Percentiles rank a stretch among this genome's conserved stretches.
These are phyloP conservation scores for Formica aserva DNA, from an alignment of 2,888 invertebrate species.

Conservation along the genomic window DNA sequence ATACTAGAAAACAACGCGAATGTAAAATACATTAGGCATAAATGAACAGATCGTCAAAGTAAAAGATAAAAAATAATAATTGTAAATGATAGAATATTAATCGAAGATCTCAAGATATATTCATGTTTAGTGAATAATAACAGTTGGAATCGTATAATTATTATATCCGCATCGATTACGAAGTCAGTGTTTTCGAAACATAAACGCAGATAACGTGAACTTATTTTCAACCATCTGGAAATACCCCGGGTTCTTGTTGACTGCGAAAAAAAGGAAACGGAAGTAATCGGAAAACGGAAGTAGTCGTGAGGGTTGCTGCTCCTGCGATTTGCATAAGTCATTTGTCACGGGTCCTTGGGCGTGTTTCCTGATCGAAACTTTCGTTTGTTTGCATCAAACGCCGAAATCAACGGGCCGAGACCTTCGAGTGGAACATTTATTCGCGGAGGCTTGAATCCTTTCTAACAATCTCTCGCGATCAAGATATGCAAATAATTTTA, in stretches of 20 bases:
- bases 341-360: constrained; percentile 68
- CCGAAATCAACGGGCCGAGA: constrained; percentile 56
- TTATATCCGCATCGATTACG: background rate
- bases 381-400: constrained; percentile 67
- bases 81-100: background rate
- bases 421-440: constrained; percentile 6
- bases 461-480: constrained; percentile 9
- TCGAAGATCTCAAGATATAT: background rate
- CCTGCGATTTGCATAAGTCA: constrained; percentile 62
- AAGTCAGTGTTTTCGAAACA: background rate
- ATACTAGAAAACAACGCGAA: background rate
- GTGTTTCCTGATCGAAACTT: constrained; percentile 63
- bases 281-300: constrained; percentile 67
- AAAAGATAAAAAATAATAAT: background rate
- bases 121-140: background rate
- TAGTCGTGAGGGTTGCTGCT: constrained; percentile 9
- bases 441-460: background rate
- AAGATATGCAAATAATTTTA: background rate
- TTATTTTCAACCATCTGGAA: background rate
- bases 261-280: constrained; percentile 46
- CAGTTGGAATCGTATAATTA: background rate
- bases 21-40: background rate
- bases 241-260: background rate
- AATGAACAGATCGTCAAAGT: background rate
- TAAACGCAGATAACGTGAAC: background rate